These are phyloP conservation scores for Leptothorax acervorum DNA, from an alignment of 2,888 invertebrate genomes.

Conservation along the genomic window DNA sequence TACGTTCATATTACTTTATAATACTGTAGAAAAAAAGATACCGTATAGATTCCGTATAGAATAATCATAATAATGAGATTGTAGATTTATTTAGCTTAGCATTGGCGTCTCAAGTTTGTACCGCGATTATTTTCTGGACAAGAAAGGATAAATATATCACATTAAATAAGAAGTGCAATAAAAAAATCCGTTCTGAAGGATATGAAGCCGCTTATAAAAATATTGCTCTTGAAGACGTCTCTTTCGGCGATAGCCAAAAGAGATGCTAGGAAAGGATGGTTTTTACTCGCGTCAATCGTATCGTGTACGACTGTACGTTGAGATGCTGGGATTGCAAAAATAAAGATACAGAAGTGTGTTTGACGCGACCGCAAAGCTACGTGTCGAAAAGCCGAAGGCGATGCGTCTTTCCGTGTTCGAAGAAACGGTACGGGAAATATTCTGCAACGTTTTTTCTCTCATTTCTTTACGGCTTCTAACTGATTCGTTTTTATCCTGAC, in stretches of 20 bases:
- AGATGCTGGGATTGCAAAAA: slow-evolving; percentile 38
- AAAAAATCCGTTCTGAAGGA: not conserved
- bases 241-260: slow-evolving; percentile 12
- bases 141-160: not conserved
- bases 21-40: not conserved
- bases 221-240: not conserved
- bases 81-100: not conserved
- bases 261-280: not conserved
- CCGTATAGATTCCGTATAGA: not conserved
- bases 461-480: not conserved
- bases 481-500: not conserved
- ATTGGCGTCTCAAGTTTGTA: not conserved
- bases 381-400: slow-evolving; percentile 47
- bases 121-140: not conserved
- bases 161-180: not conserved
- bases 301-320: slow-evolving; percentile 9
- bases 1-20: not conserved
- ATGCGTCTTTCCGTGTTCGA: slow-evolving; percentile 8
- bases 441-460: not conserved
- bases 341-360: slow-evolving; percentile 28
- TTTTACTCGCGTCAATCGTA: slow-evolving; percentile 9
- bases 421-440: not conserved
- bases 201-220: not conserved
- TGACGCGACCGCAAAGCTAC: slow-evolving; percentile 55
- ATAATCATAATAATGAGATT: not conserved